A percentile compares a stretch with the other conserved stretches of the same genome.
Conservation (phyloP, 2,797 vertebrate genomes). For the Hyperoplus lanceolatus region DNA sequence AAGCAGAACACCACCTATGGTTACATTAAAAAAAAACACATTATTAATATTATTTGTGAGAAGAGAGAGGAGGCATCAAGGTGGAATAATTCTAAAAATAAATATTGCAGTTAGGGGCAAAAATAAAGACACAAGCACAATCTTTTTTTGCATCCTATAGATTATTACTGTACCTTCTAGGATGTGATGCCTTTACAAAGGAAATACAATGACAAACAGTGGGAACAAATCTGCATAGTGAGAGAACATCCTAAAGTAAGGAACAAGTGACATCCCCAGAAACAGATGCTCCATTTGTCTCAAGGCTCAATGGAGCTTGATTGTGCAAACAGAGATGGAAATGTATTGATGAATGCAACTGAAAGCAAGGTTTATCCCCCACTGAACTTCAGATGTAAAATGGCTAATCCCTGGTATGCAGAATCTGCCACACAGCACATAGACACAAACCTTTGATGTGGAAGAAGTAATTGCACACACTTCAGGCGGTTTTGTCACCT, state of each 20-base stretch:
- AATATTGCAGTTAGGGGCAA: neutral
- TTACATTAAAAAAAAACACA: slow-evolving; percentile 57
- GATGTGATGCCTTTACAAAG: slow-evolving; percentile 18
- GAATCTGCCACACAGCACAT: slow-evolving; percentile 18
- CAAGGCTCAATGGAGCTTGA: slow-evolving; percentile 52
- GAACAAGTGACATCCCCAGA: slow-evolving; percentile 56
- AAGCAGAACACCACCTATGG: slow-evolving; percentile 38
- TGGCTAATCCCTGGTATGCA: slow-evolving; percentile 57
- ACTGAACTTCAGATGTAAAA: slow-evolving; percentile 63
- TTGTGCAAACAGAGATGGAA: slow-evolving; percentile 51
- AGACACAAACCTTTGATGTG: slow-evolving; percentile 45
- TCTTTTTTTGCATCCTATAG: neutral
- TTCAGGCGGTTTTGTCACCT: slow-evolving; percentile 58
- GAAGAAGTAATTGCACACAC: slow-evolving; percentile 51
- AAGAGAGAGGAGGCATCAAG: slow-evolving; percentile 17
- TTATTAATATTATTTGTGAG: slow-evolving; percentile 49
- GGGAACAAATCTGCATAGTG: slow-evolving; percentile 21
- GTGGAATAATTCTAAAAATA: slow-evolving; percentile 34
- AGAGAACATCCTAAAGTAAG: slow-evolving; percentile 47
- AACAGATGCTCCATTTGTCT: slow-evolving; percentile 64
- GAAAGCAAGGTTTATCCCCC: slow-evolving; percentile 36
- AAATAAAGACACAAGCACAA: neutral
- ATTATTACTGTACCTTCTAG: slow-evolving; percentile 1
- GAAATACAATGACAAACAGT: slow-evolving; percentile 30
- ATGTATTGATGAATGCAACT: slow-evolving; percentile 47